Evolutionary conservation across 2,888 invertebrate species (phyloP).

Genomic region (Pheosia gnoma): DNA sequence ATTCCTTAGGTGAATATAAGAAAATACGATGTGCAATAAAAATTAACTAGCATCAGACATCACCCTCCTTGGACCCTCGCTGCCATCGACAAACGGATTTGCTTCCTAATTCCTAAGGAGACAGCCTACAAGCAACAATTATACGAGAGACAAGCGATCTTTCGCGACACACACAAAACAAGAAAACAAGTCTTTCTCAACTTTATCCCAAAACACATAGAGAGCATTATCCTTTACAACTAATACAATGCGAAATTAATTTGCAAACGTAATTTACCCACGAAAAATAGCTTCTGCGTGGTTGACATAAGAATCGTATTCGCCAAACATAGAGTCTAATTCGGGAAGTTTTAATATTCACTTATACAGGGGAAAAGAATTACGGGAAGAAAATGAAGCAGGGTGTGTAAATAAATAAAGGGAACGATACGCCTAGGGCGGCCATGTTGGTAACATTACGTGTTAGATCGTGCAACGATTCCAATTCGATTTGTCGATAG

Average conservation of each 20-base stretch:
- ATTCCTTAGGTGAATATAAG: constrained; percentile 14
- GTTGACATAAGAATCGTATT: constrained; percentile 45
- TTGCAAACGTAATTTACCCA: constrained; percentile 31
- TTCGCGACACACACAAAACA: constrained; percentile 11
- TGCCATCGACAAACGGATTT: constrained; percentile 80
- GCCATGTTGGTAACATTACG: constrained; percentile 71
- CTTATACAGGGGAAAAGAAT: constrained; percentile 80
- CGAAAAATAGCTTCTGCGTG: constrained; percentile 47
- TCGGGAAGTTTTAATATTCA: constrained; percentile 77
- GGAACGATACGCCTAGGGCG: constrained; percentile 45
- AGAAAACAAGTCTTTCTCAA: constrained; percentile 40
- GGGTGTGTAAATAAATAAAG: constrained; percentile 78
- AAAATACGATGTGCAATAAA: constrained; percentile 66
- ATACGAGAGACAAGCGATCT: constrained; percentile 64
- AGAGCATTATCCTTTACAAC: constrained; percentile 40
- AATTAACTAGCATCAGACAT: constrained; percentile 61
- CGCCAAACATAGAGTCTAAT: constrained; percentile 53
- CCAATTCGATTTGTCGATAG: constrained; percentile 75
- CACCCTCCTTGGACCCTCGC: constrained; percentile 52
- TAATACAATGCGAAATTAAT: constrained; percentile 56
- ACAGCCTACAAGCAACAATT: constrained; percentile 81
- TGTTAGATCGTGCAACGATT: constrained; percentile 71
- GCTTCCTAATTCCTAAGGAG: constrained; percentile 78
- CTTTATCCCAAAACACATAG: constrained; percentile 47
- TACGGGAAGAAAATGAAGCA: constrained; percentile 80